phyloP scores from a whole-genome alignment of 2,888 invertebrate species.

The Choristoneura rosaceana region DNA sequence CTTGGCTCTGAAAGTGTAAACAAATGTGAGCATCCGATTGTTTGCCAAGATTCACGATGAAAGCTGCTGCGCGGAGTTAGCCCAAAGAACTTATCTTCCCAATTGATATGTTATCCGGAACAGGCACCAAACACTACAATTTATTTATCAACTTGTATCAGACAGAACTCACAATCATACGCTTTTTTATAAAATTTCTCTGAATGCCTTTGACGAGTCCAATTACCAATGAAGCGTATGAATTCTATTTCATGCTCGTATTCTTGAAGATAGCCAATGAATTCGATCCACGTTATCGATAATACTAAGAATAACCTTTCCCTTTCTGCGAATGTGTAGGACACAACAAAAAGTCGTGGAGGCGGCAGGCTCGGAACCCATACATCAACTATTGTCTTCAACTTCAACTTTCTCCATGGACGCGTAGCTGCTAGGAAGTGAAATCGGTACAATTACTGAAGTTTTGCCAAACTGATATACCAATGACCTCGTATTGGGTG shows the following conservation, averaged over 20 bases:
- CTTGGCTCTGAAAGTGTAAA: slow-evolving; percentile 5
- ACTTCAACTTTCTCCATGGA: slow-evolving; percentile 64
- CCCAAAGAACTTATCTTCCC: background rate
- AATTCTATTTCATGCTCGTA: background rate
- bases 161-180: background rate
- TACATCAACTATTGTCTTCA: slow-evolving; percentile 47
- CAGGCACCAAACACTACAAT: too few species aligned
- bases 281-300: background rate
- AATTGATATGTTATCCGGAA: background rate
- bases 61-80: background rate
- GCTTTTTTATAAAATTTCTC: background rate
- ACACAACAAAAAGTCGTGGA: slow-evolving; percentile 20
- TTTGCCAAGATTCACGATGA: background rate
- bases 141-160: too few species aligned
- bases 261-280: background rate
- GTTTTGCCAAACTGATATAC: slow-evolving; percentile 58
- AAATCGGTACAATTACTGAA: slow-evolving; percentile 69
- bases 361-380: slow-evolving; percentile 34
- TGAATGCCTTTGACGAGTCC: background rate
- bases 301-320: slow-evolving; percentile 7
- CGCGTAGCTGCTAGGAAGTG: slow-evolving; percentile 50
- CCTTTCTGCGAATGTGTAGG: slow-evolving; percentile 30
- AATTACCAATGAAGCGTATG: background rate
- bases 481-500: slow-evolving; percentile 51
- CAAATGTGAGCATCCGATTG: background rate